These are phyloP conservation scores for Tridacna gigas DNA, from an alignment of 2,888 invertebrate genomes.

Conservation along the genomic window DNA sequence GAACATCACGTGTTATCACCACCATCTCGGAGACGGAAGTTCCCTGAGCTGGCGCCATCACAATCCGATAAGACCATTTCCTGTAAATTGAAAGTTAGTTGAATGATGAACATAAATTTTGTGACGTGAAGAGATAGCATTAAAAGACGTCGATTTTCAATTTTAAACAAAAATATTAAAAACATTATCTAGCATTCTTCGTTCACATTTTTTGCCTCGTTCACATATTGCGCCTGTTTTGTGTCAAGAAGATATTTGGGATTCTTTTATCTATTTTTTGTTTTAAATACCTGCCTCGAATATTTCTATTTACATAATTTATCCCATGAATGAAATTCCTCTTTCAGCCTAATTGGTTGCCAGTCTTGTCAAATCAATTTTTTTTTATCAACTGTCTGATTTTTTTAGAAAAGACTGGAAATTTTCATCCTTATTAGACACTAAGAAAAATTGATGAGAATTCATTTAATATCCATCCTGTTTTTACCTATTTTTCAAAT, in stretches of 20 bases:
- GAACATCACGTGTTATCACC: conserved; percentile 36
- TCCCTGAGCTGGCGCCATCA: conserved; percentile 51
- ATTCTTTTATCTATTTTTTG: too few relatives aligned
- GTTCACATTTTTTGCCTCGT: background rate
- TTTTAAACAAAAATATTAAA: conserved; percentile 21
- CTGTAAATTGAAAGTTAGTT: conserved; percentile 33
- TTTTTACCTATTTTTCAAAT: too few relatives aligned
- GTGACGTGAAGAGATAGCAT: background rate
- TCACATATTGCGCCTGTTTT: conserved; percentile 7
- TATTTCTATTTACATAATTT: too few relatives aligned
- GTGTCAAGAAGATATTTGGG: background rate
- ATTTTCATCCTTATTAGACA: too few relatives aligned
- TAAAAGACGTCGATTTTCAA: conserved; percentile 6
- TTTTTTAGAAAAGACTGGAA: too few relatives aligned
- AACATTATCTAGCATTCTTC: background rate
- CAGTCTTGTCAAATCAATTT: too few relatives aligned
- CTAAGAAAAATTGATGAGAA: too few relatives aligned
- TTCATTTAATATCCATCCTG: too few relatives aligned
- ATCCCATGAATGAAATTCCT: too few relatives aligned
- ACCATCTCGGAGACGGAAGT: conserved; percentile 39
- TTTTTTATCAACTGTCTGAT: too few relatives aligned
- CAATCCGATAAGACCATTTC: conserved; percentile 48
- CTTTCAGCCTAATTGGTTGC: too few relatives aligned
- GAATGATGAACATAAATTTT: conserved; percentile 20
- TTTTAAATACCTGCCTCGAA: too few relatives aligned